Evolutionary conservation across 2,797 vertebrate species (phyloP), one percentile per base, ranked within the genome.

Genomic region (Amphiprion clarkii): DNA sequence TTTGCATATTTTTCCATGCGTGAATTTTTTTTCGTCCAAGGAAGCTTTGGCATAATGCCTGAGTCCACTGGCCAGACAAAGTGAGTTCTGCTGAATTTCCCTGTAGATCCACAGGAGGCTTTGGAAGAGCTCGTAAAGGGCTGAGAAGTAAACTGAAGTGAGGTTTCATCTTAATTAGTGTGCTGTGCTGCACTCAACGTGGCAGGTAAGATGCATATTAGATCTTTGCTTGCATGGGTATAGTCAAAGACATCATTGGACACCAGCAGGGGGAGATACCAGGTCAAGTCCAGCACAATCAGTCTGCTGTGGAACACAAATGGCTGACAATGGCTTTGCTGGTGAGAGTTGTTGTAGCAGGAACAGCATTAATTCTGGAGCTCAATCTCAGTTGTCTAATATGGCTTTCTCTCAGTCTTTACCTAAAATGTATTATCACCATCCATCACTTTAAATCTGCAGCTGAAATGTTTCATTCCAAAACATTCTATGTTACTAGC

Each of bases 1-100:
- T 82, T 90, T 89, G 84, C 84, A 88, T 88, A 92, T 77, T 69
- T 70, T 51, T 23, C 67, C 67, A 63, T 61, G 57, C 80, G 83
- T 67, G 52, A 63, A 67, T 51, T 14, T 12, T 36, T 31, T 76
- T 0, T 31, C 62, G 62, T 64, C 65, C 44, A 56, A 27, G 33
- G 57, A 76, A 65, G 69, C 56, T 72, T 78, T 63, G 78, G 69
- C 60, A 12, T 73, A 16, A 66, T 53, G 81, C 63, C 73, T 51
- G 5, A 52, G 67, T 74, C 52, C 46, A 42, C 29, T 27, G 16
- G 56, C 61, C 42, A 65, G 36, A 64, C 44, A 76, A 23, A 57
- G 48, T 57, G 58, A 1, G 17, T 27, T 19, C 36, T 12, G 21
- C 2, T 71, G 48, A 66, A 8, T 66, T 44, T 80, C 67, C 62